phyloP scores from a whole-genome alignment of 2,888 invertebrate species.

The Aporophyla nigra region DNA sequence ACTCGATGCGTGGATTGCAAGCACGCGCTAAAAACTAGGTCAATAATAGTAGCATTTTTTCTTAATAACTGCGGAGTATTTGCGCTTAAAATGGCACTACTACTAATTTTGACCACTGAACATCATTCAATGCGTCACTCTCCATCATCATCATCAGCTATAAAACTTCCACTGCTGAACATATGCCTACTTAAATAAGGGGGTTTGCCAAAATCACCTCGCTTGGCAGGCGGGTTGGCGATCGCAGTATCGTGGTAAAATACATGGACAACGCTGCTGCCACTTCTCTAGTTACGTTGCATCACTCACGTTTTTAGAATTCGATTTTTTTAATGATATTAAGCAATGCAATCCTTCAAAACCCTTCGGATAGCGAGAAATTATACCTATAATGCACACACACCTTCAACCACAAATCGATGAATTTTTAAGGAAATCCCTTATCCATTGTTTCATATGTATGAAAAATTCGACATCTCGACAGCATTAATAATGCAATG shows the following conservation, averaged over 20 bases:
- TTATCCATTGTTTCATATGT: not conserved
- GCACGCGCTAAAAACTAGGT: slow-evolving; percentile 15
- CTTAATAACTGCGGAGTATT: not conserved
- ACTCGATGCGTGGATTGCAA: not conserved
- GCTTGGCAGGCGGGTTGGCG: no score
- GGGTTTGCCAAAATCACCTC: no score
- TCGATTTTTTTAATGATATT: not conserved
- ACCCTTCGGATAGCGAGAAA: not conserved
- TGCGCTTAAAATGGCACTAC: not conserved
- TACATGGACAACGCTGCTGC: no score
- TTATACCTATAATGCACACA: not conserved
- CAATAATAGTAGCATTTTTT: not conserved
- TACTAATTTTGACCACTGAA: not conserved
- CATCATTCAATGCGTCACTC: not conserved
- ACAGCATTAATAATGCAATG: not conserved
- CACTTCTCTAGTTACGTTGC: no score
- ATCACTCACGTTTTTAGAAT: not conserved
- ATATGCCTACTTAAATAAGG: no score
- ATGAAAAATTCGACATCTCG: not conserved
- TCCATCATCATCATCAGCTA: no score
- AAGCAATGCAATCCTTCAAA: not conserved
- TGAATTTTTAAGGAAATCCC: not conserved
- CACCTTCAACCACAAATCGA: not conserved
- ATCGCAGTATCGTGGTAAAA: no score
- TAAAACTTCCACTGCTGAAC: no score